A percentile compares a stretch with the other conserved stretches of the same genome.
phyloP scores from a whole-genome alignment of 2,113 vertebrate genomes.

The Calonectris borealis region DNA sequence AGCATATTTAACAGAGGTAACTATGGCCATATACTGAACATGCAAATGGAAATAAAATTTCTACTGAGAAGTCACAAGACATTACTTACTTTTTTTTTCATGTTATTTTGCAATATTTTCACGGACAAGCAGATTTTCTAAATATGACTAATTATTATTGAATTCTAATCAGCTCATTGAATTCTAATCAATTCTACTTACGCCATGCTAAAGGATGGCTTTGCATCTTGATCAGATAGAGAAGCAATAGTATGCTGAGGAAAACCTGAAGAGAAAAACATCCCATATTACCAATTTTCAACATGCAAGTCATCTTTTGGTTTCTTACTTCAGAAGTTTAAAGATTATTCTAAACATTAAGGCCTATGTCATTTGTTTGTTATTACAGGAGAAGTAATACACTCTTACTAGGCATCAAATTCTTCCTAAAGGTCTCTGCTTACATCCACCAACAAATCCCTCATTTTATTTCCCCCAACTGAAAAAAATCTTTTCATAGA shows the following conservation, averaged over 20 bases:
- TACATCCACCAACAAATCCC: background rate
- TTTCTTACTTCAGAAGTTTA: background rate
- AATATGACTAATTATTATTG: background rate
- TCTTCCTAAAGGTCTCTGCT: background rate
- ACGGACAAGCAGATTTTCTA: background rate
- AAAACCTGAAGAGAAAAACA: constrained; percentile 81
- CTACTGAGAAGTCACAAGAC: background rate
- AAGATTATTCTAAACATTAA: background rate
- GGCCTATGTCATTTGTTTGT: background rate
- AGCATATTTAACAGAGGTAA: background rate
- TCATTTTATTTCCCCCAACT: background rate
- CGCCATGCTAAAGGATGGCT: constrained; percentile 96
- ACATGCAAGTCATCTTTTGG: background rate
- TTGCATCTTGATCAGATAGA: constrained; percentile 87
- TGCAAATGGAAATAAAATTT: background rate
- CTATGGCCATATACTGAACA: background rate
- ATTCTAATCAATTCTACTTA: constrained; percentile 74
- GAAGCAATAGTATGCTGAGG: constrained; percentile 88
- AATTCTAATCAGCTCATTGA: background rate
- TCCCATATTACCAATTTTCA: background rate
- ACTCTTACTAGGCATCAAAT: background rate
- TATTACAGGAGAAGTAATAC: background rate
- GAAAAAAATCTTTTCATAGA: background rate
- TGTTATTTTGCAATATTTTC: background rate
- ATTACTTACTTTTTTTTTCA: background rate